Conservation (phyloP, 2,888 invertebrate genomes). For the Drosophila hamatofila region DNA sequence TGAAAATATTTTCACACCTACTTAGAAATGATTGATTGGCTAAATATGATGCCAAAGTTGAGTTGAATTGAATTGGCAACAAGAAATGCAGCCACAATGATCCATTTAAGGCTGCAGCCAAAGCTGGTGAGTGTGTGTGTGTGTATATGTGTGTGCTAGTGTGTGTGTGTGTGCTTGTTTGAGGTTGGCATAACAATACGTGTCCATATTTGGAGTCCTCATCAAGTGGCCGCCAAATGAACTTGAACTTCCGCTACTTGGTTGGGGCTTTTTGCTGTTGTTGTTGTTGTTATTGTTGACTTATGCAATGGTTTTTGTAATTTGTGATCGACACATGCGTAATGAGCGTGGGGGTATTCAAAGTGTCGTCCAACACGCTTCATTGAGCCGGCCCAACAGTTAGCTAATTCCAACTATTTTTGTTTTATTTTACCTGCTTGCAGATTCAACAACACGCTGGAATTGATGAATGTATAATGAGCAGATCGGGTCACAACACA, state of each 20-base stretch:
- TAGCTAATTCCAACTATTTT: slow-evolving; percentile 32
- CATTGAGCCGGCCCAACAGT: slow-evolving; percentile 19
- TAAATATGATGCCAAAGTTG: slow-evolving; percentile 20
- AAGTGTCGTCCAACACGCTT: slow-evolving; percentile 5
- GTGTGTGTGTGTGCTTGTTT: slow-evolving; percentile 19
- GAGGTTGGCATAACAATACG: slow-evolving; percentile 23
- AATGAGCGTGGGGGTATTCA: slow-evolving; percentile 46
- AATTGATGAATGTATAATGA: slow-evolving; percentile 65
- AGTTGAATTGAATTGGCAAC: slow-evolving; percentile 9
- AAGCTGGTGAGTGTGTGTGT: slow-evolving; percentile 3
- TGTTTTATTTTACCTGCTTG: slow-evolving; percentile 28
- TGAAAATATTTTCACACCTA: slow-evolving; percentile 45
- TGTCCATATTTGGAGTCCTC: slow-evolving; percentile 59
- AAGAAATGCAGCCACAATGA: slow-evolving; percentile 48
- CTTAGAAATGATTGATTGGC: slow-evolving; percentile 44
- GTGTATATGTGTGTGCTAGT: slow-evolving; percentile 1
- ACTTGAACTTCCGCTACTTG: slow-evolving; percentile 73
- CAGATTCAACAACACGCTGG: slow-evolving; percentile 51
- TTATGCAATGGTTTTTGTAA: slow-evolving; percentile 61
- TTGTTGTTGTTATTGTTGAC: slow-evolving; percentile 23
- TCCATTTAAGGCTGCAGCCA: slow-evolving; percentile 45
- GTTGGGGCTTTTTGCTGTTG: slow-evolving; percentile 2
- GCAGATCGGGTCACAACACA: slow-evolving; percentile 20
- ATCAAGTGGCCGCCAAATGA: slow-evolving; percentile 60
- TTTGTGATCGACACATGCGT: slow-evolving; percentile 40